A percentile compares a stretch with the other conserved stretches of the same genome.
Conservation (phyloP, 2,888 invertebrate genomes). For the Phymatocera aterrima region DNA sequence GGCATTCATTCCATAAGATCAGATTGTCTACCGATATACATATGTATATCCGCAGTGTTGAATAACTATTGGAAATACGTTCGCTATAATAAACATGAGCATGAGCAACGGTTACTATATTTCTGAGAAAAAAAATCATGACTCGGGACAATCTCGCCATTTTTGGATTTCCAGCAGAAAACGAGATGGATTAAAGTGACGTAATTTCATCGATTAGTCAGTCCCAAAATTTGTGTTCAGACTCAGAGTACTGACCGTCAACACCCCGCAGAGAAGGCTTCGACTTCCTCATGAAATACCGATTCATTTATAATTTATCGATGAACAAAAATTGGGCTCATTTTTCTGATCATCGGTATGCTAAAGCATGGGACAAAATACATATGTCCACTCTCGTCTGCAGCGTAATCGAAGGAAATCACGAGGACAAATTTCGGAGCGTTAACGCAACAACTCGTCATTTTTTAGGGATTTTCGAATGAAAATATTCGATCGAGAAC, state of each 20-base stretch:
- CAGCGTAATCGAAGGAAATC: too few relatives aligned
- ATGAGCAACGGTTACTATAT: neutral
- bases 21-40: neutral
- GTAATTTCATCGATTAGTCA: neutral
- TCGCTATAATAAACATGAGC: neutral
- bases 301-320: too few relatives aligned
- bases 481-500: too few relatives aligned
- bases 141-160: neutral
- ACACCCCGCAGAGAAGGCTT: neutral
- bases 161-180: conserved; percentile 3
- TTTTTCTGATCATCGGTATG: too few relatives aligned
- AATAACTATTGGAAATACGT: conserved; percentile 5
- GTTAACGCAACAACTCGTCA: too few relatives aligned
- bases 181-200: neutral
- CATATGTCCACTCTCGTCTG: too few relatives aligned
- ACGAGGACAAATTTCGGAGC: too few relatives aligned
- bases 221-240: neutral
- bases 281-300: neutral
- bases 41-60: neutral
- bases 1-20: neutral
- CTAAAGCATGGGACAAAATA: too few relatives aligned
- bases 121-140: conserved; percentile 5
- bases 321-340: too few relatives aligned
- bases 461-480: too few relatives aligned
- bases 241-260: too few relatives aligned